These are phyloP conservation scores for Cephus sareptanus DNA, from an alignment of 2,888 invertebrate species.

Conservation along the genomic window DNA sequence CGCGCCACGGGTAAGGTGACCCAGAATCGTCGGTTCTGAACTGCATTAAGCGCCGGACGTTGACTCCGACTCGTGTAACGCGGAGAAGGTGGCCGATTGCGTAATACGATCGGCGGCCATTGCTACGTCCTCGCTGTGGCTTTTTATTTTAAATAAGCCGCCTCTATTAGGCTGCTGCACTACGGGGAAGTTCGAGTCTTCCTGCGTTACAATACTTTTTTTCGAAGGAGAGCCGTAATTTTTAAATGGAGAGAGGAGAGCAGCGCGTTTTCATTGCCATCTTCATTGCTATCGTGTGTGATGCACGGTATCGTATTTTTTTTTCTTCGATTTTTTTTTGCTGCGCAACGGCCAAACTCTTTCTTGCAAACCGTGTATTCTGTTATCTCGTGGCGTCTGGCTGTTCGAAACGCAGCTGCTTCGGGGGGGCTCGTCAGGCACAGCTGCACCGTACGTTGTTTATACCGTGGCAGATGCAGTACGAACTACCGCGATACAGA, in stretches of 20 bases:
- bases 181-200: constrained; percentile 1
- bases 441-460: constrained; percentile 45
- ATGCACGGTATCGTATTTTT: too few species aligned
- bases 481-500: not conserved
- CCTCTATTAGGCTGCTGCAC: not conserved
- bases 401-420: not conserved
- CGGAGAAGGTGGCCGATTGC: not conserved
- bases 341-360: not conserved
- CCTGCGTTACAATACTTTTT: not conserved
- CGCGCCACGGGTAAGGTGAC: not conserved
- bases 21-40: not conserved
- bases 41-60: not conserved
- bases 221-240: not conserved
- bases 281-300: not conserved
- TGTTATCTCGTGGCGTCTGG: not conserved
- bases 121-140: not conserved
- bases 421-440: constrained; percentile 31
- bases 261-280: too few species aligned
- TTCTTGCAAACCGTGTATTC: not conserved
- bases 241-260: not conserved
- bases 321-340: too few species aligned
- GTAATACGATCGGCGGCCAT: not conserved
- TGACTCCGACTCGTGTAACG: not conserved
- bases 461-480: constrained; percentile 50
- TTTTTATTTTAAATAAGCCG: not conserved